These are phyloP conservation scores for Drosophila quadrilineata DNA, from an alignment of 1,140 invertebrate genomes.

Conservation along the genomic window DNA sequence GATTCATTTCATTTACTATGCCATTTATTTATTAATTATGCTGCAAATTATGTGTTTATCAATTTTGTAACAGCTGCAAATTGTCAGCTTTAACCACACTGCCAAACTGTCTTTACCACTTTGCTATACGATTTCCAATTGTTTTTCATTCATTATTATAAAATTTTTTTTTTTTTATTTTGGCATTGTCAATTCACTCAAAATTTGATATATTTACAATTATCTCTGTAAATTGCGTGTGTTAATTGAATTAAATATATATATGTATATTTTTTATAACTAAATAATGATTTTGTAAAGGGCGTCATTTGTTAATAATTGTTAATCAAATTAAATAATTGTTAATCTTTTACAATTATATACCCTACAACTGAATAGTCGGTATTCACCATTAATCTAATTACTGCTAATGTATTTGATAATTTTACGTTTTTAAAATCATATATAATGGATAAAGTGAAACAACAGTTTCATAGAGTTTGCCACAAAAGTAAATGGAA, in stretches of 20 bases:
- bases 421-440: slow-evolving; percentile 15
- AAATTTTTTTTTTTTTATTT: slow-evolving; percentile 50
- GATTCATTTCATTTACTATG: slow-evolving; percentile 48
- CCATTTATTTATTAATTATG: slow-evolving; percentile 61
- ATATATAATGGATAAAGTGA: slow-evolving; percentile 22
- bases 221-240: no score
- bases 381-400: no score
- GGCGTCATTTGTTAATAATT: no score
- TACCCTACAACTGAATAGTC: no score
- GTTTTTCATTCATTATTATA: not conserved
- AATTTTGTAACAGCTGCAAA: slow-evolving; percentile 37
- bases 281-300: no score
- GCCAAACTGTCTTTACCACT: slow-evolving; percentile 33
- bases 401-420: not conserved
- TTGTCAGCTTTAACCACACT: slow-evolving; percentile 51
- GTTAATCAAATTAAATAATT: no score
- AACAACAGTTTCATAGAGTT: slow-evolving; percentile 18
- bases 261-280: not conserved
- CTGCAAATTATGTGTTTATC: slow-evolving; percentile 48
- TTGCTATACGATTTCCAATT: slow-evolving; percentile 1
- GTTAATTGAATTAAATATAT: not conserved
- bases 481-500: slow-evolving; percentile 10
- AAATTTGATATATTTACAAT: no score
- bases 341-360: no score
- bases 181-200: slow-evolving; percentile 44